Evolutionary conservation across 1,140 invertebrate species (phyloP).

Genomic region (Macrotrachela quadricornifera): DNA sequence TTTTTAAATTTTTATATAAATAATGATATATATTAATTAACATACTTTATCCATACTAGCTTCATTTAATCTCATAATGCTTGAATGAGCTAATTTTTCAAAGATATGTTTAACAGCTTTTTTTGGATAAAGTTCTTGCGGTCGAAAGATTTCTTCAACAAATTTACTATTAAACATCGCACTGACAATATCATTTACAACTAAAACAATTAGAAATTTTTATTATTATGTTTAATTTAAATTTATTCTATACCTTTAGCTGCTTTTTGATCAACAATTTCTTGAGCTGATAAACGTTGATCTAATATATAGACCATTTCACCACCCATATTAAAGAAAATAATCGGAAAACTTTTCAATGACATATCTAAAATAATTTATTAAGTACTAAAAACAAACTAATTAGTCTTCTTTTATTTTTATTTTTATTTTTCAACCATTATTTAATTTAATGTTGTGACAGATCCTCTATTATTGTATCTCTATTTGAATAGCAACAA

Average conservation of each 20-base stretch:
- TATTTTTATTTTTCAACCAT: too few relatives aligned
- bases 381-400: too few relatives aligned
- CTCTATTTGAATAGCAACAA: too few relatives aligned
- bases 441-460: too few relatives aligned
- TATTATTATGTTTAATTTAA: neutral
- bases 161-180: slow-evolving; percentile 62
- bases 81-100: slow-evolving; percentile 63
- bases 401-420: too few relatives aligned
- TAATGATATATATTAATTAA: neutral
- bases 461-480: too few relatives aligned
- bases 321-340: slow-evolving; percentile 72
- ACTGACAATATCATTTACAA: slow-evolving; percentile 60
- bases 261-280: slow-evolving; percentile 50
- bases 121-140: slow-evolving; percentile 45
- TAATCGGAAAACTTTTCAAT: slow-evolving; percentile 42
- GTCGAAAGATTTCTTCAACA: slow-evolving; percentile 54
- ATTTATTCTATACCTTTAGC: slow-evolving; percentile 43
- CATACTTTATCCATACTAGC: slow-evolving; percentile 59
- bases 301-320: slow-evolving; percentile 86
- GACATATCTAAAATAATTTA: slow-evolving; percentile 29
- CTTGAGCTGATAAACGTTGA: slow-evolving; percentile 63
- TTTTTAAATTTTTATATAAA: too few relatives aligned
- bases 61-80: slow-evolving; percentile 70
- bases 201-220: slow-evolving; percentile 35
- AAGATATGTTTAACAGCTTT: slow-evolving; percentile 44